Percentiles rank a stretch among this genome's conserved stretches.
Evolutionary conservation across 2,113 vertebrate species (phyloP).

Genomic region (Leptodactylus fuscus): DNA sequence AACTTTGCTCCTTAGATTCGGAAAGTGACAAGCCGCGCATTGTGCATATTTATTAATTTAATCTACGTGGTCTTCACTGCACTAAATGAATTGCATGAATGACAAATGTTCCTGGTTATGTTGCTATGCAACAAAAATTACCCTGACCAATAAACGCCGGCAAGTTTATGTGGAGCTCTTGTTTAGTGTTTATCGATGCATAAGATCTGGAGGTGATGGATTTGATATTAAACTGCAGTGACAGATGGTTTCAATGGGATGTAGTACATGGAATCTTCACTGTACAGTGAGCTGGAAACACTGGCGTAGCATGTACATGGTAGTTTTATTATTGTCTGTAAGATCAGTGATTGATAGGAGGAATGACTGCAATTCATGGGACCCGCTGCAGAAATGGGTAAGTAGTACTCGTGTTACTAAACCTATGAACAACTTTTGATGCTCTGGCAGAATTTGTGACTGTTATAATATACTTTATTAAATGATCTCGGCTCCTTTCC

Average conservation of each 20-base stretch:
- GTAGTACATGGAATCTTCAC: background rate
- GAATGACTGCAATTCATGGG: background rate
- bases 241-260: constrained; percentile 37
- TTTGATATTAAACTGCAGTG: constrained; percentile 47
- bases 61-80: background rate
- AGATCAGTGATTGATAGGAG: background rate
- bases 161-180: constrained; percentile 45
- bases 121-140: constrained; percentile 57
- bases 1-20: constrained; percentile 32
- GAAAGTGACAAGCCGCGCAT: background rate
- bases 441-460: no score
- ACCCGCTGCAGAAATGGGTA: no score
- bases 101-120: constrained; percentile 38
- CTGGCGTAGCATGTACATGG: background rate
- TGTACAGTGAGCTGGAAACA: constrained; percentile 11
- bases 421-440: no score
- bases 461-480: no score
- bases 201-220: constrained; percentile 38
- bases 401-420: no score
- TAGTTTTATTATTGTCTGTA: background rate
- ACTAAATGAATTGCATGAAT: constrained; percentile 25
- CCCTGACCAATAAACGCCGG: constrained; percentile 39
- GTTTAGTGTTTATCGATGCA: constrained; percentile 38
- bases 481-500: no score
- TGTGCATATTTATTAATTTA: constrained; percentile 34